Percentiles rank a stretch among this genome's conserved stretches.
These are phyloP conservation scores for Bombus waltoni DNA, from an alignment of 1,140 invertebrate species.

Conservation along the genomic window DNA sequence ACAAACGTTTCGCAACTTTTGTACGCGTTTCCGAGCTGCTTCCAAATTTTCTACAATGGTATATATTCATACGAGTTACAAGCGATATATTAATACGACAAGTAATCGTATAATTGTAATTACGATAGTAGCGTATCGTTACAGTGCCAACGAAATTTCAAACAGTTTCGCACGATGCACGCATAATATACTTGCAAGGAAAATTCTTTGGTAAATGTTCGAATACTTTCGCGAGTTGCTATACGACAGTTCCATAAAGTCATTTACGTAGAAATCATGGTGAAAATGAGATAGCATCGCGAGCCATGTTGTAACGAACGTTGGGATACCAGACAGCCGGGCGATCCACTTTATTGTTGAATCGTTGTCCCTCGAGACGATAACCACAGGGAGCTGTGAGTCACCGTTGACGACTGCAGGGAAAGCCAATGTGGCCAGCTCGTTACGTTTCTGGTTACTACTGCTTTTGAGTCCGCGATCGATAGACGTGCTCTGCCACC, in stretches of 20 bases:
- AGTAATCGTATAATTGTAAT: too few relatives aligned
- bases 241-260: not conserved
- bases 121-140: too few relatives aligned
- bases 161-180: too few relatives aligned
- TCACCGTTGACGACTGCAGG: constrained; percentile 49
- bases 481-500: constrained; percentile 25
- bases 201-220: too few relatives aligned
- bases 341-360: constrained; percentile 34
- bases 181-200: too few relatives aligned
- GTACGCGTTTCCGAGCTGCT: too few relatives aligned
- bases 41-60: too few relatives aligned
- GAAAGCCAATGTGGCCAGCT: constrained; percentile 44
- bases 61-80: too few relatives aligned
- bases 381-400: constrained; percentile 39
- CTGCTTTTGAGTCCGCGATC: constrained; percentile 56
- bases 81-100: too few relatives aligned
- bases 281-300: not conserved
- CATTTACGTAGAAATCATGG: not conserved
- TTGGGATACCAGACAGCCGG: not conserved
- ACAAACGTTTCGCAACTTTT: too few relatives aligned
- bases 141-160: too few relatives aligned
- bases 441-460: constrained; percentile 53
- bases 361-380: constrained; percentile 54
- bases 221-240: too few relatives aligned
- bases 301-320: not conserved